Evolutionary conservation across 2,888 invertebrate genomes (phyloP), one percentile per base, ranked within the genome.

Genomic region (Cybosia mesomella): DNA sequence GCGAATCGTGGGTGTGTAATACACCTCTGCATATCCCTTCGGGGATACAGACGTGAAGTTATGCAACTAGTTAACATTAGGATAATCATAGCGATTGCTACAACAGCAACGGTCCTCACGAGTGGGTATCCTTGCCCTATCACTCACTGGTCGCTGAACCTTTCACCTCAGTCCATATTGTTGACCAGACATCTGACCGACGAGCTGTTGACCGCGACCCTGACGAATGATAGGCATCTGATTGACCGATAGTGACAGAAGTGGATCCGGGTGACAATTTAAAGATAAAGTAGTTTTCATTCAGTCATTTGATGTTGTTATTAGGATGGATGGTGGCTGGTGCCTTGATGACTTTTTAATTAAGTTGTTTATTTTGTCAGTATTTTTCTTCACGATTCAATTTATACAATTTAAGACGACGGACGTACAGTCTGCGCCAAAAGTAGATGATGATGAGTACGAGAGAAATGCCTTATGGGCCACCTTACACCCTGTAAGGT

Each of bases 201-300:
- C 9, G 11, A 65, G 57, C 24, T 21, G 69, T 63, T 65, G 70
- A 66, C 70, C 66, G 15, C 55, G 66, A 70, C 70, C 70, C 18
- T 63, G 28, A 58, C 28, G 21, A 57, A 8, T 43, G 32, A 39
- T 61, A 43, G 34, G 10, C 55, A 61, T 58, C 58, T 67, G 63
- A 63, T 63, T 15, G 43, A 34, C 22, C 49, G 67, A 67, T 67
- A 67, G 57, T 4, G 18, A 0, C 15, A 34, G 21, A 18, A 21
- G n/a, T 32, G 49, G 57, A 55, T 28, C 55, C 28, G 64, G 24
- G 57, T 39, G 64, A 57, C 28, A 53, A 55, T 55, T 5, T 53
- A 53, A 13, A 55, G 22, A 59, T 36, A 59, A 22, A 49, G 21
- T 36, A 18, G 21, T n/a, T n/a, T n/a, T n/a, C n/a, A n/a, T n/a